Percentiles rank a stretch among this genome's conserved stretches.
Conservation (phyloP, 1,140 invertebrate species). For the Panagrolaimus sp. region DNA sequence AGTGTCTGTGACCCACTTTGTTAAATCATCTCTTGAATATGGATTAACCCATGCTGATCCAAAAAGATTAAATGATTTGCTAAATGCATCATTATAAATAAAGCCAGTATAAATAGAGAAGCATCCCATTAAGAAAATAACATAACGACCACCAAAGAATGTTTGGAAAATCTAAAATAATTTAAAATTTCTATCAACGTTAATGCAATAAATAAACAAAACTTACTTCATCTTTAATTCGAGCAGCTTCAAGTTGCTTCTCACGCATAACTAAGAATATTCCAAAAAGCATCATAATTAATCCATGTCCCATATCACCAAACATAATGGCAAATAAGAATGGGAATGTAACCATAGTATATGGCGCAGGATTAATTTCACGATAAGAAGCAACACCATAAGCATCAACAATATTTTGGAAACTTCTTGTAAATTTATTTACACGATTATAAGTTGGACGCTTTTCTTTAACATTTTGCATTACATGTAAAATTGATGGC, state of each 20-base stretch:
- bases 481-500: conserved; percentile 62
- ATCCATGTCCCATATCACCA: conserved; percentile 80
- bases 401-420: conserved; percentile 63
- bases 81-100: conserved; percentile 96
- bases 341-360: conserved; percentile 86
- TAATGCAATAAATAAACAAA: neutral
- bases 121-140: conserved; percentile 89
- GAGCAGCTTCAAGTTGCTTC: conserved; percentile 71
- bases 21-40: conserved; percentile 13
- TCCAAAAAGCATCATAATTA: conserved; percentile 71
- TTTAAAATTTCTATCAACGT: no score
- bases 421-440: conserved; percentile 63
- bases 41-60: conserved; percentile 74
- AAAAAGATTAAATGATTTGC: conserved; percentile 89
- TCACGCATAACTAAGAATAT: conserved; percentile 73
- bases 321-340: conserved; percentile 92
- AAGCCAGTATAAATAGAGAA: conserved; percentile 95
- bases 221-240: conserved; percentile 63
- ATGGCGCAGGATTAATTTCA: conserved; percentile 66
- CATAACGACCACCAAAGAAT: conserved; percentile 93
- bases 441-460: conserved; percentile 63
- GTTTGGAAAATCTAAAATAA: conserved; percentile 79
- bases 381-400: conserved; percentile 63
- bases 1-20: conserved; percentile 14
- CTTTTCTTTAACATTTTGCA: conserved; percentile 57